phyloP scores from a whole-genome alignment of 2,888 invertebrate species.

The Acronicta psi region DNA sequence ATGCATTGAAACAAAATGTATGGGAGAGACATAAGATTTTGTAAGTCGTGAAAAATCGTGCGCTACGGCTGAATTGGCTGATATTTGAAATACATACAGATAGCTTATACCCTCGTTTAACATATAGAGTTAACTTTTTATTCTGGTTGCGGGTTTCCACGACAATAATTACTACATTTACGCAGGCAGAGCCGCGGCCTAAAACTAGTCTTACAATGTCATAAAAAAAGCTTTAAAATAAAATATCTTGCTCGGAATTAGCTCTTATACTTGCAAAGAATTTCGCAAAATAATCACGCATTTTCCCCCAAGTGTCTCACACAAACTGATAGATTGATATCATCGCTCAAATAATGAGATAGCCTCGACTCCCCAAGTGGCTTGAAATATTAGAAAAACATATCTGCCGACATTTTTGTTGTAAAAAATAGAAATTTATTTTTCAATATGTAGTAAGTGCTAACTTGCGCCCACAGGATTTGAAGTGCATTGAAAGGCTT shows the following conservation, averaged over 20 bases:
- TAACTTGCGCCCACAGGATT: constrained; percentile 28
- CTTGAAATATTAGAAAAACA: constrained; percentile 43
- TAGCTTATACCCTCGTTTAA: too few species aligned
- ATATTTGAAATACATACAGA: too few species aligned
- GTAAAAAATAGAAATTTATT: constrained; percentile 32
- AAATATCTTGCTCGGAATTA: constrained; percentile 15
- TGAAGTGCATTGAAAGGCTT: constrained; percentile 36
- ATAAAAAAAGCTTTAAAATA: too few species aligned
- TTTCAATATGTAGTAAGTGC: constrained; percentile 26
- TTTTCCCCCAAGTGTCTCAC: constrained; percentile 41
- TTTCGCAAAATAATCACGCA: constrained; percentile 32
- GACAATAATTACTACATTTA: too few species aligned
- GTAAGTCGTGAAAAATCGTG: too few species aligned
- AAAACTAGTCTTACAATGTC: too few species aligned
- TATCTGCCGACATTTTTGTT: constrained; percentile 37
- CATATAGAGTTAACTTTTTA: too few species aligned
- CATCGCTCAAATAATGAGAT: constrained; percentile 48
- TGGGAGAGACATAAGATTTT: background rate
- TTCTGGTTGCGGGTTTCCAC: too few species aligned
- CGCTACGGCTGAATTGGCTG: too few species aligned
- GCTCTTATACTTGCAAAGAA: constrained; percentile 13
- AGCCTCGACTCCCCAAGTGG: constrained; percentile 29
- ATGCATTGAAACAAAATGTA: too few species aligned
- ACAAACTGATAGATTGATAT: constrained; percentile 54
- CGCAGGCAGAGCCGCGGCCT: too few species aligned